Conservation (phyloP, 2,888 invertebrate species). For the Dynastes grantii region DNA sequence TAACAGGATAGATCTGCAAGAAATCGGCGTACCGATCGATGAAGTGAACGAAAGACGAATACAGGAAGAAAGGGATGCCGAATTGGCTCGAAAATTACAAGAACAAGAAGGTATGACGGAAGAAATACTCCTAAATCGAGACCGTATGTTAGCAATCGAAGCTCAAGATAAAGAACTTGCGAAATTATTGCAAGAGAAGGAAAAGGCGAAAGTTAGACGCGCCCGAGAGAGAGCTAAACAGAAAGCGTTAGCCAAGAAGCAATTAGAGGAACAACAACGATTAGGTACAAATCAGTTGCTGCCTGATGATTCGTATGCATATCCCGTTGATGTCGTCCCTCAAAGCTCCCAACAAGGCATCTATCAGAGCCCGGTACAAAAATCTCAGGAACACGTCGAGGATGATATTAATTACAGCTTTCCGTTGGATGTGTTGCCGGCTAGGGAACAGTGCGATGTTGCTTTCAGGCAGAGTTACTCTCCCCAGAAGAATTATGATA, state of each 20-base stretch:
- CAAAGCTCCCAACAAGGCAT: constrained; percentile 46
- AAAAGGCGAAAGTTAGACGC: constrained; percentile 80
- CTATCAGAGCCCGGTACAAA: constrained; percentile 42
- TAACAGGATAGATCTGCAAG: constrained; percentile 66
- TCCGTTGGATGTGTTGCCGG: constrained; percentile 67
- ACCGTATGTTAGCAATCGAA: constrained; percentile 82
- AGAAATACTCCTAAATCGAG: constrained; percentile 72
- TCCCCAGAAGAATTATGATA: constrained; percentile 56
- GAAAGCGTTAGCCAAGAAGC: constrained; percentile 74
- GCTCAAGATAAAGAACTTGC: constrained; percentile 87
- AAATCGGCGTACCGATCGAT: constrained; percentile 72
- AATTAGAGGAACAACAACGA: constrained; percentile 69
- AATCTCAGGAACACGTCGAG: constrained; percentile 56
- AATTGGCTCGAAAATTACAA: constrained; percentile 83
- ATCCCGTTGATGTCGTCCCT: constrained; percentile 73
- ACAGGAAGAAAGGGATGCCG: constrained; percentile 84
- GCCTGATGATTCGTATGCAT: constrained; percentile 72
- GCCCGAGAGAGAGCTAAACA: constrained; percentile 81
- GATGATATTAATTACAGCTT: constrained; percentile 69
- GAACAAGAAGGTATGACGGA: constrained; percentile 80
- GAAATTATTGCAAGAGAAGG: constrained; percentile 82
- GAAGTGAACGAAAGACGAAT: constrained; percentile 66
- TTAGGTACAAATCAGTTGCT: constrained; percentile 63
- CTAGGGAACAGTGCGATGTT: constrained; percentile 56
- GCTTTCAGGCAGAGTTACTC: constrained; percentile 58